Evolutionary conservation across 2,888 invertebrate species (phyloP).

Genomic region (Caenorhabditis angaria): DNA sequence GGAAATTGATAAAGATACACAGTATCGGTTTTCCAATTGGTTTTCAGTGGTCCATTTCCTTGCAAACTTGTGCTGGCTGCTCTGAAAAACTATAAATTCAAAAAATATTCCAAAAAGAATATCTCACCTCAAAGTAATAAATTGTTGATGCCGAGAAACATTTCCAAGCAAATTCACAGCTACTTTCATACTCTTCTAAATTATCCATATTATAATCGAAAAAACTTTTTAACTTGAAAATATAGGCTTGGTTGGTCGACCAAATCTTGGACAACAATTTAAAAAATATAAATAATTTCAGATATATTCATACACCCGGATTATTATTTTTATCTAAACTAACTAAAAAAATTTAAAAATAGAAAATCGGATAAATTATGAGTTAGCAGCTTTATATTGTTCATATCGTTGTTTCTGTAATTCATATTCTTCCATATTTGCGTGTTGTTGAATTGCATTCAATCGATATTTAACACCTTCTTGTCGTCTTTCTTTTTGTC

Average conservation of each 20-base stretch:
- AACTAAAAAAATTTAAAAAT: neutral
- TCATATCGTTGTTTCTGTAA: conserved; percentile 60
- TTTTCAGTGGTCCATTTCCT: conserved; percentile 45
- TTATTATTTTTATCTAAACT: conserved; percentile 6
- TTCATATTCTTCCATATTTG: conserved; percentile 69
- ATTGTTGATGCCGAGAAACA: conserved; percentile 9
- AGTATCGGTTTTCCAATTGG: conserved; percentile 61
- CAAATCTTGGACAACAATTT: no score
- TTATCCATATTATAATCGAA: no score
- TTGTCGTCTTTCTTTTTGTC: conserved; percentile 63
- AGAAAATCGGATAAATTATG: conserved; percentile 13
- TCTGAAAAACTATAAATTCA: conserved; percentile 1
- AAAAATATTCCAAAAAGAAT: no score
- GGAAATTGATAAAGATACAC: conserved; percentile 69
- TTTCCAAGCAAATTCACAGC: conserved; percentile 7
- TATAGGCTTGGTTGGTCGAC: no score
- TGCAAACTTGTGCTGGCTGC: conserved; percentile 32
- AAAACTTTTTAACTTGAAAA: no score
- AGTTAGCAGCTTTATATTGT: conserved; percentile 57
- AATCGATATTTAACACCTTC: conserved; percentile 64
- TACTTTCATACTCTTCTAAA: neutral
- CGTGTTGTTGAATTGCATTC: conserved; percentile 62
- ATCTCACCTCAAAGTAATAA: neutral
- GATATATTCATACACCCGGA: neutral
- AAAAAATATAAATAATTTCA: conserved; percentile 7